These are phyloP conservation scores for Ifrita kowaldi DNA, from an alignment of 2,113 vertebrate genomes.

Conservation along the genomic window DNA sequence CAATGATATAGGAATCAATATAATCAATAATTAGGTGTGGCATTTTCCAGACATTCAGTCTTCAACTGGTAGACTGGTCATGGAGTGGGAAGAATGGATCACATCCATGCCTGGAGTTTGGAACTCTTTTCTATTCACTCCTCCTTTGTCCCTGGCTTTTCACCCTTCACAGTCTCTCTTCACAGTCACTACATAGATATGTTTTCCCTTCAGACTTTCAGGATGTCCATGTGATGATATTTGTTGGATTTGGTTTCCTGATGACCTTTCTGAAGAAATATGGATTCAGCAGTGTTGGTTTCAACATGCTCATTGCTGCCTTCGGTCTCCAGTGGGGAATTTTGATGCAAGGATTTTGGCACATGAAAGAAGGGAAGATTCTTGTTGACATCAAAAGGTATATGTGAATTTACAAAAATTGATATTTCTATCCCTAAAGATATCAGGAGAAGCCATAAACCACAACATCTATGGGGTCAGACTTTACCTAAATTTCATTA, in stretches of 20 bases:
- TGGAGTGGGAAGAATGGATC: neutral
- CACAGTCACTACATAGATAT: neutral
- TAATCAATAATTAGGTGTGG: neutral
- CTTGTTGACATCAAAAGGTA: slow-evolving; percentile 75
- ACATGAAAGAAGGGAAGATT: slow-evolving; percentile 65
- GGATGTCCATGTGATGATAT: slow-evolving; percentile 97
- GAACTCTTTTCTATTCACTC: neutral
- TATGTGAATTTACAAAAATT: neutral
- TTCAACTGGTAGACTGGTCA: neutral
- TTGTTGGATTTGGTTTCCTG: slow-evolving; percentile 94
- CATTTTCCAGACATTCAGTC: neutral
- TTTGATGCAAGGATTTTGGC: slow-evolving; percentile 83
- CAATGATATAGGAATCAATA: neutral
- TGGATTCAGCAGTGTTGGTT: slow-evolving; percentile 89
- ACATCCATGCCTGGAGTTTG: neutral
- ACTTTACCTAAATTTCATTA: neutral
- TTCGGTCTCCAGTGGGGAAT: slow-evolving; percentile 94
- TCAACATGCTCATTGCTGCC: slow-evolving; percentile 90
- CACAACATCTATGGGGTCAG: neutral
- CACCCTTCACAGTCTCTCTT: neutral
- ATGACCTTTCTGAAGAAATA: slow-evolving; percentile 98
- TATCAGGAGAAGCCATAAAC: neutral
- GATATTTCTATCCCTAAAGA: neutral
- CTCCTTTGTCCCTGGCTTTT: neutral
- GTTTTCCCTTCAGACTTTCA: slow-evolving; percentile 83